Conservation (phyloP, 2,113 vertebrate species). For the Xiphophorus hellerii region DNA sequence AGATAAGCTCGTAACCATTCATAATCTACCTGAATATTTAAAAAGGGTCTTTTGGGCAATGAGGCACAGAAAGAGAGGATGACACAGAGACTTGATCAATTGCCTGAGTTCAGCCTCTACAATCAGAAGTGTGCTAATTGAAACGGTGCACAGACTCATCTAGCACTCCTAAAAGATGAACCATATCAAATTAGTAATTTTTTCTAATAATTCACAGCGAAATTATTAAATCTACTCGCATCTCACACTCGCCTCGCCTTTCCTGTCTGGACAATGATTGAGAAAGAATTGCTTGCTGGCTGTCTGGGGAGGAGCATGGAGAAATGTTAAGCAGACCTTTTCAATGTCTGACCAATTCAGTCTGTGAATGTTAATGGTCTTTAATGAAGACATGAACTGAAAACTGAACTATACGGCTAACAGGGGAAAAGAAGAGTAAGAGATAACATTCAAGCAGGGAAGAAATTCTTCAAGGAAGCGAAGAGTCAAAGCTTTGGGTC, state of each 20-base stretch:
- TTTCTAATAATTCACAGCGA: constrained; percentile 52
- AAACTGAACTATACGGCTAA: constrained; percentile 89
- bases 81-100: constrained; percentile 74
- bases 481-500: constrained; percentile 21
- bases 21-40: constrained; percentile 83
- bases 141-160: constrained; percentile 61
- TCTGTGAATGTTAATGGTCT: constrained; percentile 95
- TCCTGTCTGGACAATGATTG: constrained; percentile 83
- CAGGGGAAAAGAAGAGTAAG: constrained; percentile 66
- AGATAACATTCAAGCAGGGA: constrained; percentile 17
- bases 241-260: constrained; percentile 29
- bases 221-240: constrained; percentile 42
- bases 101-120: constrained; percentile 71
- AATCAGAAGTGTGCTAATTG: constrained; percentile 78
- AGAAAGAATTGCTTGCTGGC: constrained; percentile 88
- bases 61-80: constrained; percentile 57
- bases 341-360: constrained; percentile 91
- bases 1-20: constrained; percentile 78
- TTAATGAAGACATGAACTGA: constrained; percentile 92
- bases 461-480: constrained; percentile 9
- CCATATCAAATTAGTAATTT: constrained; percentile 40
- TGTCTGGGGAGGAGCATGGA: constrained; percentile 73
- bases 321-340: constrained; percentile 99
- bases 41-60: constrained; percentile 79
- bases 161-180: constrained; percentile 57